Conservation (phyloP, 1,140 invertebrate genomes). For the Zaprionus inermis region DNA sequence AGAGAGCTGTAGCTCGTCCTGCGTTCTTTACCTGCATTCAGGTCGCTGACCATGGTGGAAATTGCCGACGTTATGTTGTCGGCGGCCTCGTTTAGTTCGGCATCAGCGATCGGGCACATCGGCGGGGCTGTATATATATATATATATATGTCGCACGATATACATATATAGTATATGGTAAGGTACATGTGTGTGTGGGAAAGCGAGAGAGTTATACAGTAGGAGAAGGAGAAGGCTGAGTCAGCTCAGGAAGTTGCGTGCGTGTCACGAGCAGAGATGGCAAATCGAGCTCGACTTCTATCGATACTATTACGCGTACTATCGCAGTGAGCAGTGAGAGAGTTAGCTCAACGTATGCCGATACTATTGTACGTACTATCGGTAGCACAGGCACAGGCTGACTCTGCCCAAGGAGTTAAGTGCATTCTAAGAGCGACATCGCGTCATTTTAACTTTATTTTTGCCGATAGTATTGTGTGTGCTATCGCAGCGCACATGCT, state of each 20-base stretch:
- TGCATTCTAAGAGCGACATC: neutral
- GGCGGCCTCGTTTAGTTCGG: constrained; percentile 89
- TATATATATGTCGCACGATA: constrained; percentile 33
- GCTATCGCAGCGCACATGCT: neutral
- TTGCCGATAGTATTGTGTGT: neutral
- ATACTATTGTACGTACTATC: neutral
- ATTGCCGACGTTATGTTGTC: constrained; percentile 98
- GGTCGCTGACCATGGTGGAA: constrained; percentile 96
- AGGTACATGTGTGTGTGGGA: constrained; percentile 43
- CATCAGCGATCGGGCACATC: constrained; percentile 61
- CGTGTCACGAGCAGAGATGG: neutral
- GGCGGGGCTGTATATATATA: constrained; percentile 67
- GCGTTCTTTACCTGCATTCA: constrained; percentile 91
- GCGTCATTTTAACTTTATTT: neutral
- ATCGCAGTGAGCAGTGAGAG: neutral
- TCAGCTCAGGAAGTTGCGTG: constrained; percentile 2
- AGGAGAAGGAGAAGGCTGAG: constrained; percentile 2
- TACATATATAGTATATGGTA: constrained; percentile 35
- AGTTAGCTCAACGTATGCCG: neutral
- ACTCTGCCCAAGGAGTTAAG: neutral
- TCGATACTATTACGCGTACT: neutral
- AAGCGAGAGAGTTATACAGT: constrained; percentile 20
- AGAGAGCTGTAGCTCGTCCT: constrained; percentile 16
- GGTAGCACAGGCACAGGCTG: too few relatives aligned
- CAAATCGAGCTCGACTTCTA: neutral